Conservation (phyloP, 1,140 invertebrate species). For the Bilobella aurantiaca region DNA sequence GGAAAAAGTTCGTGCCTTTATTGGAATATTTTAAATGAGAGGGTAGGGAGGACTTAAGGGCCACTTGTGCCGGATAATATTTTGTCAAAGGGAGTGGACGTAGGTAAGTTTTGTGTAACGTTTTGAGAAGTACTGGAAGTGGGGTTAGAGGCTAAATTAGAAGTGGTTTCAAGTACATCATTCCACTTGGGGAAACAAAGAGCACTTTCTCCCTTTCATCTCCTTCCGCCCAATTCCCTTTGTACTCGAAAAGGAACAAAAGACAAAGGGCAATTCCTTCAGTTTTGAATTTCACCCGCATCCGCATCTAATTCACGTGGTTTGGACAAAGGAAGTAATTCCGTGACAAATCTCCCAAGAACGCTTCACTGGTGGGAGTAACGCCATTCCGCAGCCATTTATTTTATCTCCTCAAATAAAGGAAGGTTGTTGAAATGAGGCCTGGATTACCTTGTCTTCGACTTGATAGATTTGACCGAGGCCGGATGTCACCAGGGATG, state of each 20-base stretch:
- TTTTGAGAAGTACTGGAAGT: background rate
- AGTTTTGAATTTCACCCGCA: conserved; percentile 7
- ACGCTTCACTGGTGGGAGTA: too few relatives aligned
- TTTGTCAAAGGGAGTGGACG: too few relatives aligned
- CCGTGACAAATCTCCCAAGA: too few relatives aligned
- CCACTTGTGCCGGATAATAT: too few relatives aligned
- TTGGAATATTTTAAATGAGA: too few relatives aligned
- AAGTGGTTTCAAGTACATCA: background rate
- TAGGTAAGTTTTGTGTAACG: too few relatives aligned
- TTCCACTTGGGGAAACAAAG: conserved; percentile 5
- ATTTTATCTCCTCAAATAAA: too few relatives aligned
- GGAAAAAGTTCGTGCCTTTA: too few relatives aligned
- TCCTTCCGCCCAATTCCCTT: background rate
- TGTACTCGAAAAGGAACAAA: background rate
- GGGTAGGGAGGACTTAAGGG: background rate
- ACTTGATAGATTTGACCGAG: conserved; percentile 22
- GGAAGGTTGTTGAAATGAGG: too few relatives aligned
- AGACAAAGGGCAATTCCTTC: background rate
- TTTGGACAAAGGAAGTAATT: too few relatives aligned
- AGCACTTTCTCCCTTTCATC: background rate
- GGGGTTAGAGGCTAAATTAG: background rate
- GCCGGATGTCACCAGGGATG: conserved; percentile 27
- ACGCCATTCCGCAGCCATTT: too few relatives aligned
- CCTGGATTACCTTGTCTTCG: conserved; percentile 33
- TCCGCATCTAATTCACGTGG: too few relatives aligned